Base-by-base conservation (phyloP, 2,797 vertebrate species). In the Harpagifer antarcticus region DNA sequence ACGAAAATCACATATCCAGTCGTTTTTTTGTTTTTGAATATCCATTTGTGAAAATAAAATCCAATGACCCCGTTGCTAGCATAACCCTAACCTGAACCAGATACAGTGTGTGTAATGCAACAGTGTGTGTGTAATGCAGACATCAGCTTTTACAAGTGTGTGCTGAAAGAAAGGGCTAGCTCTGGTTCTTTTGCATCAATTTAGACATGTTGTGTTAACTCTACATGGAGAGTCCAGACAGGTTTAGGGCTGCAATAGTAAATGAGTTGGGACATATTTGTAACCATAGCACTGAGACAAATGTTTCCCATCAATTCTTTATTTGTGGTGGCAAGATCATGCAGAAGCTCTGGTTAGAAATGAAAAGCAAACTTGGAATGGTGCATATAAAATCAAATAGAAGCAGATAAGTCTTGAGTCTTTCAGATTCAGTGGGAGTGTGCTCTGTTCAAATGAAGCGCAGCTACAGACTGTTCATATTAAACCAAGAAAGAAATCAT, bases 311-410 rank as follows among this genome's bases (percentile, higher is more conserved):
- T 84, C 76, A 85, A 82, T 79, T 86, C 61, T 94, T 94, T 94
- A 94, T 94, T 94, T 78, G 79, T 90, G 86, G 81, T 79, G 79
- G 82, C 85, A 89, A 88, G 73, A 86, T 88, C 90, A 91, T 91
- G 89, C 91, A 90, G 88, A 91, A 87, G 80, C 79, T 88, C 62
- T 20, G 55, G 20, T 50, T 48, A 48, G n/a, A 73, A 71, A 76
- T 60, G 2, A 63, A 74, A 82, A 62, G 20, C 48, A 68, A 71
- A 76, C 6, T 60, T 67, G 79, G 78, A 89, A 86, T 84, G 79
- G 73, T 78, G 69, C 58, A 78, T 69, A 31, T 80, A 65, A 78
- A 74, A 33, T 48, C 9, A 65, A 72, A 52, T 1, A 53, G 31
- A 77, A 68, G 69, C 73, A 62, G 68, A 52, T 45, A 58, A n/a